Conservation (phyloP, 2,113 vertebrate species). For the Xenotilapia leptura region DNA sequence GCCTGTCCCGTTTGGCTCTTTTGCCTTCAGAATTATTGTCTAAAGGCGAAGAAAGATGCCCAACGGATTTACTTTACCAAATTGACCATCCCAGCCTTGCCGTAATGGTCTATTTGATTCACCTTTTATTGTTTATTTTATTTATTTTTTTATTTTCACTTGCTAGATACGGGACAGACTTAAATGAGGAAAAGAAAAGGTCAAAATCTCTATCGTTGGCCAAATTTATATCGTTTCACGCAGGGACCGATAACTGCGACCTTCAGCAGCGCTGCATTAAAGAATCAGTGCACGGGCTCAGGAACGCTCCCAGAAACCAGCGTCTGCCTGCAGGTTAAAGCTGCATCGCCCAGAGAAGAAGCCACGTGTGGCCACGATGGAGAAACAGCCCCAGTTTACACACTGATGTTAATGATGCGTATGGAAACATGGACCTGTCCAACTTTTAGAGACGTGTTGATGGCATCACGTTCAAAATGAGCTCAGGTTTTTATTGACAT, state of each 20-base stretch:
- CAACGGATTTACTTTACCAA: no score
- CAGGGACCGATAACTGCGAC: neutral
- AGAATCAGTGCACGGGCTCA: fast-evolving
- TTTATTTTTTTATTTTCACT: no score
- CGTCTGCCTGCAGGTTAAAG: neutral
- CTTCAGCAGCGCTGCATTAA: neutral
- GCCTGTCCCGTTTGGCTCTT: no score
- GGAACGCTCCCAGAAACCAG: neutral
- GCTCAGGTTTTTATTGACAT: fast-evolving
- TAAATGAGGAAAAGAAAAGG: no score
- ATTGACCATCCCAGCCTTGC: no score
- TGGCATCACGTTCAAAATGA: neutral
- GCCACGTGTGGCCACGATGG: neutral
- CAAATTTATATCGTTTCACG: neutral
- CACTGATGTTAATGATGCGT: neutral
- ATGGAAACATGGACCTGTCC: neutral
- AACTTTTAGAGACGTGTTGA: neutral
- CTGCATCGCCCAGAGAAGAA: neutral
- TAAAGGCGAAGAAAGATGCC: fast-evolving
- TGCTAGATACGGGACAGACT: no score
- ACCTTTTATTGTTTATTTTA: no score
- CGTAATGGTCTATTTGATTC: no score
- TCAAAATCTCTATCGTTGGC: no score
- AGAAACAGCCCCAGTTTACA: neutral
- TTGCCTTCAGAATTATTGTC: no score